Conservation (phyloP, 2,113 vertebrate species). For the Penelope pileata region DNA sequence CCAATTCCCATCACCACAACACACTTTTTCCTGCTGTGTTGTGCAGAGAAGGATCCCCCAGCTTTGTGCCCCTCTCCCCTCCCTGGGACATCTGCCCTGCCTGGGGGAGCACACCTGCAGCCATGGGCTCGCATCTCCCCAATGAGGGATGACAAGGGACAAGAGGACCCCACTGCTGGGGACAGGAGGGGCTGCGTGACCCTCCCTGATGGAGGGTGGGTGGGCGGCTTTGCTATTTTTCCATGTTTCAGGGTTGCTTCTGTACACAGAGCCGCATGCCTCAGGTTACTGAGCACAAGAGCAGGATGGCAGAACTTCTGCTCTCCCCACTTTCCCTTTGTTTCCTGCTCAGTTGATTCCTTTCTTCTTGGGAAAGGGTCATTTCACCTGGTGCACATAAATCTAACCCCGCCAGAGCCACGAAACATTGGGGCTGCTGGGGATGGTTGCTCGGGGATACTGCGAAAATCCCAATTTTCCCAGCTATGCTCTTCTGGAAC, state of each 20-base stretch:
- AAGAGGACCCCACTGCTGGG: too few species aligned
- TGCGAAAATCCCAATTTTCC: not conserved
- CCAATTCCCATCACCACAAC: not conserved
- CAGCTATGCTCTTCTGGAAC: rapidly evolving
- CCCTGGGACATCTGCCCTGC: too few species aligned
- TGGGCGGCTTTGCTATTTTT: rapidly evolving
- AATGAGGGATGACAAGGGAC: not conserved
- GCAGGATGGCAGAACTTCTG: rapidly evolving
- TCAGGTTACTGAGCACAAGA: not conserved
- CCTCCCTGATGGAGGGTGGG: too few species aligned
- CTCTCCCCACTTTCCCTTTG: rapidly evolving
- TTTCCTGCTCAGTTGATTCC: not conserved
- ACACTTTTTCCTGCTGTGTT: not conserved
- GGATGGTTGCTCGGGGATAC: not conserved
- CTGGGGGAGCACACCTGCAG: too few species aligned
- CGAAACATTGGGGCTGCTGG: rapidly evolving
- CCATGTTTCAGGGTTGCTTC: too few species aligned
- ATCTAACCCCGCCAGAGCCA: rapidly evolving
- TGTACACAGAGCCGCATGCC: not conserved
- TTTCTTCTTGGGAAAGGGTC: rapidly evolving
- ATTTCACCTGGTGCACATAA: rapidly evolving
- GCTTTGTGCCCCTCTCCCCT: too few species aligned
- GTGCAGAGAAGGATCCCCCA: too few species aligned
- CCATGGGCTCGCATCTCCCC: not conserved
- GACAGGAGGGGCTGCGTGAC: too few species aligned